phyloP scores from a whole-genome alignment of 2,797 vertebrate genomes.

The Chelonia mydas region DNA sequence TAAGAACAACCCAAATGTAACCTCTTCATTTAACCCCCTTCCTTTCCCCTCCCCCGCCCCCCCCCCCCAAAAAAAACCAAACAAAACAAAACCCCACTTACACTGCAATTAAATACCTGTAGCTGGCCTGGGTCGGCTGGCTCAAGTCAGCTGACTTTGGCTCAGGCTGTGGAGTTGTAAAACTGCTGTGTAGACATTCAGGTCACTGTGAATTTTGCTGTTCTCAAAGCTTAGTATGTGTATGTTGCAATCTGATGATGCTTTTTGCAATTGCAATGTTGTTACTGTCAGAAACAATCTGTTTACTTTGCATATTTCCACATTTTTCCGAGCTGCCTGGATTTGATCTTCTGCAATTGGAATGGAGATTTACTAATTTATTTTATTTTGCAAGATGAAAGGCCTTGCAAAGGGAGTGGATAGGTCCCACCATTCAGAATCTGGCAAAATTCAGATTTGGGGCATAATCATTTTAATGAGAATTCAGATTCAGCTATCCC shows the following conservation, averaged over 20 bases:
- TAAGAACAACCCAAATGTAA: constrained; percentile 20
- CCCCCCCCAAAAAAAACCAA: neutral
- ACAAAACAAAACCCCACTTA: too few species aligned
- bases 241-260: constrained; percentile 74
- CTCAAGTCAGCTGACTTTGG: neutral
- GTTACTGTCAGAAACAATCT: constrained; percentile 78
- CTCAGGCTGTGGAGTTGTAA: neutral
- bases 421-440: constrained; percentile 59
- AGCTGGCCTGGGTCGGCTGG: neutral
- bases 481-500: constrained; percentile 57
- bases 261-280: constrained; percentile 71
- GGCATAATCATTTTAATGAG: constrained; percentile 68
- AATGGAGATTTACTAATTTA: constrained; percentile 75
- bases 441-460: constrained; percentile 48
- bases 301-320: constrained; percentile 78
- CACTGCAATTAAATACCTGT: neutral
- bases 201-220: constrained; percentile 68
- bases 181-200: neutral
- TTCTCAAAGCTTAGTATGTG: constrained; percentile 61
- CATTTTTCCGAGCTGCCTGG: constrained; percentile 61
- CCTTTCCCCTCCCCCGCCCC: too few species aligned
- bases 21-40: neutral
- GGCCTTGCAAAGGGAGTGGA: constrained; percentile 55
- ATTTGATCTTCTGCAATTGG: constrained; percentile 69
- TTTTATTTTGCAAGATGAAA: constrained; percentile 70